Percentiles rank a stretch among this genome's conserved stretches.
Evolutionary conservation across 2,113 vertebrate species (phyloP).

Genomic region (Halichoeres trimaculatus): DNA sequence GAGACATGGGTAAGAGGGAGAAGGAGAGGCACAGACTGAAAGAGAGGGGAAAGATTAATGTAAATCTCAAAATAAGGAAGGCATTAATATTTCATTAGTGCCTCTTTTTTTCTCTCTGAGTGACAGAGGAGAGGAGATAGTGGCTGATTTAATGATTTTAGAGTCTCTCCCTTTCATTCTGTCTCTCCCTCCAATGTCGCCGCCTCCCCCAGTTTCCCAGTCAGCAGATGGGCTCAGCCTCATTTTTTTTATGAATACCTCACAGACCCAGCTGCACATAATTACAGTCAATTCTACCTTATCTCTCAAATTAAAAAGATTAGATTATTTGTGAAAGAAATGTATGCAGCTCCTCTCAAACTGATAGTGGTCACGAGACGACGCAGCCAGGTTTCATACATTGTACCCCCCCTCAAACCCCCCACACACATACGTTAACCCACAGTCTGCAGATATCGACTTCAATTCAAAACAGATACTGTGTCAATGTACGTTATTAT

Average conservation of each 20-base stretch:
- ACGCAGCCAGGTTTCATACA: slow-evolving; percentile 52
- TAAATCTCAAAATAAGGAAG: slow-evolving; percentile 87
- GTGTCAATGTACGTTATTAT: slow-evolving; percentile 52
- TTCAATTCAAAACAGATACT: slow-evolving; percentile 52
- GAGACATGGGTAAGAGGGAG: slow-evolving; percentile 32
- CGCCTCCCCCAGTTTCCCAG: slow-evolving; percentile 84
- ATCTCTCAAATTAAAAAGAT: slow-evolving; percentile 86
- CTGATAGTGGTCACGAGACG: slow-evolving; percentile 61
- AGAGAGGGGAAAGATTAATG: slow-evolving; percentile 84
- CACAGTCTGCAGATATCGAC: slow-evolving; percentile 39
- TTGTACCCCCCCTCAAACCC: slow-evolving; percentile 16
- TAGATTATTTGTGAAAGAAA: slow-evolving; percentile 85
- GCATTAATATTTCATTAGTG: slow-evolving; percentile 98
- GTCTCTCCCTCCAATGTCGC: slow-evolving; percentile 76
- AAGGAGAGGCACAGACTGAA: slow-evolving; percentile 44
- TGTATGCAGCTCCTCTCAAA: slow-evolving; percentile 73
- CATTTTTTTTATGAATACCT: slow-evolving; percentile 81
- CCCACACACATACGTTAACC: slow-evolving; percentile 29
- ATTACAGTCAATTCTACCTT: slow-evolving; percentile 84
- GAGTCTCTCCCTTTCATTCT: slow-evolving; percentile 86
- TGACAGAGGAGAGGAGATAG: slow-evolving; percentile 90
- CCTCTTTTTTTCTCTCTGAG: slow-evolving; percentile 91
- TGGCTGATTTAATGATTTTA: slow-evolving; percentile 92
- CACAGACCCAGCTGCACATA: slow-evolving; percentile 81
- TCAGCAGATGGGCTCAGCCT: slow-evolving; percentile 88